Evolutionary conservation across 2,888 invertebrate genomes (phyloP), one percentile per base, ranked within the genome.

Genomic region (Pecten maximus): DNA sequence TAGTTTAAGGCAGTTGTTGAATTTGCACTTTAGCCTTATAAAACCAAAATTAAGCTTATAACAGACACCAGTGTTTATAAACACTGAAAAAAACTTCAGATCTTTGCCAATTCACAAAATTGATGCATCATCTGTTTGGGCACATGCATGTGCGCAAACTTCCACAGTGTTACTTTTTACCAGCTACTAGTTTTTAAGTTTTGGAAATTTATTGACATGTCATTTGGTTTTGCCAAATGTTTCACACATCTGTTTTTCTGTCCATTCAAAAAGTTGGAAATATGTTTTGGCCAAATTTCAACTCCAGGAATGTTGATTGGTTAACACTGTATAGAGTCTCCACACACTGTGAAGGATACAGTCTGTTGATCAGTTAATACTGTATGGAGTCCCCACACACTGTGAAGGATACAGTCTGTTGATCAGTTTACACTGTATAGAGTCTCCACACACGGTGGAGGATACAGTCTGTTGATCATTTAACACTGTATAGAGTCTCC

Each of bases 161-260:
- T 74, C 12, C 28, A 74, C 6, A 8, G 28, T 28, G 28, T 74
- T 35, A 10, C 74, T 74, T 8, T 0, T 74, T 74, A 74, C 28
- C 74, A 35, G 74, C 6, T 74, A 10, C 35, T 35, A 35, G 74
- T 10, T 74, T 44, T 28, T 28, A 74, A 28, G 0, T 74, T 35
- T 74, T 35, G 12, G 8, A 28, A 3, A 74, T 74, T 23, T 74
- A 74, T 35, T 54, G 50, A 19, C 50, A 54, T 10, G 50, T 19
- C 50, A 54, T 74, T 74, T 74, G 35, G 4, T 74, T 74, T 74
- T 74, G 28, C 8, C 23, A 74, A 10, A 74, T 28, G 2, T 35
- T 74, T 74, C 35, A 74, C 74, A 74, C 74, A 74, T 74, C 74
- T 74, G 74, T 74, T 28, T 74, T 74, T 74, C 74, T 23, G 23